phyloP scores from a whole-genome alignment of 2,797 vertebrate species.

The Acanthurus tractus region DNA sequence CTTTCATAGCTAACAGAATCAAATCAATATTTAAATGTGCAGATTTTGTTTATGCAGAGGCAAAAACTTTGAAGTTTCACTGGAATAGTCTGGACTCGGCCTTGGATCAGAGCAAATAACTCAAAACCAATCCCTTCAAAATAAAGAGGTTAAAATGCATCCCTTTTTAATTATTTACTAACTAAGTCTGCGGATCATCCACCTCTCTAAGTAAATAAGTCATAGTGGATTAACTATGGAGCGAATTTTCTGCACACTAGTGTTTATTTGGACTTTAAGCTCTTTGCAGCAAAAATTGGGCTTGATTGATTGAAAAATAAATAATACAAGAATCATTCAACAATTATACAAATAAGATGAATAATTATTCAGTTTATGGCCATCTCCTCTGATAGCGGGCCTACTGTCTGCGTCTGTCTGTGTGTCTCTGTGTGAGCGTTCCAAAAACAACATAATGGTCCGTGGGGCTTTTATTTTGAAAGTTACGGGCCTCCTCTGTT shows the following conservation, averaged over 20 bases:
- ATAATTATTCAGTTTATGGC: too few species aligned
- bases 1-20: too few species aligned
- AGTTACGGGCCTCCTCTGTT: conserved; percentile 28
- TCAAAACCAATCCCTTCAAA: neutral
- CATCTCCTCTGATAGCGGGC: neutral
- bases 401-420: too few species aligned
- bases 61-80: too few species aligned
- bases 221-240: neutral
- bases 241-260: too few species aligned
- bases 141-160: neutral
- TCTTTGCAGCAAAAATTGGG: too few species aligned
- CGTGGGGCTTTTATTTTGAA: conserved; percentile 64
- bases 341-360: too few species aligned
- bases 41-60: too few species aligned
- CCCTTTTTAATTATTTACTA: neutral
- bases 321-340: too few species aligned
- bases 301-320: too few species aligned
- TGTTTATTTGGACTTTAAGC: too few species aligned
- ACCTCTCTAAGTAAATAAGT: neutral
- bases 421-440: neutral
- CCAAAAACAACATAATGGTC: neutral
- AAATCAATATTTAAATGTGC: too few species aligned
- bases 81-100: neutral
- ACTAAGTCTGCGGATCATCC: neutral
- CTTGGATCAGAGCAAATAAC: neutral